phyloP scores from a whole-genome alignment of 2,113 vertebrate genomes.

The Grallaria varia region DNA sequence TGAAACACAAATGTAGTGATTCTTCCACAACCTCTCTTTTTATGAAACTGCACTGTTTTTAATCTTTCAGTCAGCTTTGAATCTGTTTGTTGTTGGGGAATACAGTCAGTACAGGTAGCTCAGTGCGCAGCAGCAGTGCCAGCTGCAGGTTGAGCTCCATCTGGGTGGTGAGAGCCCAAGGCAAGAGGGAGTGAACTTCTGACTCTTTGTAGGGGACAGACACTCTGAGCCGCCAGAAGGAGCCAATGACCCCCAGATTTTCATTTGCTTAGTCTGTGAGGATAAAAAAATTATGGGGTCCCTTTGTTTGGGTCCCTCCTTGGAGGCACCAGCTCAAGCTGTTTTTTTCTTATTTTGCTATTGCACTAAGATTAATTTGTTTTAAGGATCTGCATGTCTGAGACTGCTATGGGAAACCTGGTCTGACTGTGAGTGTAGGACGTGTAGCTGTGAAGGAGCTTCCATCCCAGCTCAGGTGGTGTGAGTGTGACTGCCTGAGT shows the following conservation, averaged over 20 bases:
- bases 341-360: neutral
- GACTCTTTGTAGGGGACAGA: neutral
- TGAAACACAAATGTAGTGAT: neutral
- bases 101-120: neutral
- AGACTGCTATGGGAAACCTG: neutral
- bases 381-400: neutral
- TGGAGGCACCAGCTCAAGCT: fast-evolving
- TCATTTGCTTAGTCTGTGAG: fast-evolving
- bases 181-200: neutral
- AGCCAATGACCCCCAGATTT: neutral
- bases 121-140: fast-evolving
- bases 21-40: neutral
- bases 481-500: neutral
- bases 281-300: neutral
- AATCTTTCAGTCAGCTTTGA: neutral
- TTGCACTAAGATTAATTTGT: neutral
- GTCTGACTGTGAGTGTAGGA: neutral
- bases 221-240: neutral
- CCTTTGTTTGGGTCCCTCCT: neutral
- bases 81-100: fast-evolving
- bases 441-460: neutral
- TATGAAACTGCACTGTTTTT: neutral
- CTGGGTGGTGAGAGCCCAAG: neutral
- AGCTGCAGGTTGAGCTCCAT: neutral
- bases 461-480: fast-evolving